These are phyloP conservation scores for Ceratoteleas bidentatus DNA, from an alignment of 1,140 invertebrate species.

Conservation along the genomic window DNA sequence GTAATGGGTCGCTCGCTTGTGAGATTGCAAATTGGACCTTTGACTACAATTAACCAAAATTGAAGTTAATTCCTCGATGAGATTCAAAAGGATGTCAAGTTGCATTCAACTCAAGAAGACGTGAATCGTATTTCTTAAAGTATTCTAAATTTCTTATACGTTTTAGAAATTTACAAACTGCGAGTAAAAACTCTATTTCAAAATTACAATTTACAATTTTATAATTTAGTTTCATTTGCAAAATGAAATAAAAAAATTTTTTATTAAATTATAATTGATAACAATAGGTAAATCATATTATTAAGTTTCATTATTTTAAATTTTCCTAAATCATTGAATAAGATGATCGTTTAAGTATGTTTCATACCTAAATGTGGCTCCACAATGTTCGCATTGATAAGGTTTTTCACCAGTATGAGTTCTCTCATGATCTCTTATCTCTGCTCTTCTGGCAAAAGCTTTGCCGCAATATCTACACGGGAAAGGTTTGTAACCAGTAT, in stretches of 20 bases:
- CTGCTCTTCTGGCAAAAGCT: conserved; percentile 87
- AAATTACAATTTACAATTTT: too few relatives aligned
- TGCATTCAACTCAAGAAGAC: not conserved
- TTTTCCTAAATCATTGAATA: too few relatives aligned
- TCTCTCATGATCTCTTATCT: conserved; percentile 89
- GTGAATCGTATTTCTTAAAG: not conserved
- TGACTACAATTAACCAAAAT: conserved; percentile 73
- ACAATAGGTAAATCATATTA: too few relatives aligned
- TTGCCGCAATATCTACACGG: conserved; percentile 87
- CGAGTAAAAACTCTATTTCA: too few relatives aligned
- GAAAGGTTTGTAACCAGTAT: conserved; percentile 87
- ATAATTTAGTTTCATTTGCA: too few relatives aligned
- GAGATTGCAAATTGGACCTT: conserved; percentile 89
- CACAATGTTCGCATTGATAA: conserved; percentile 90
- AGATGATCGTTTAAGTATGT: too few relatives aligned
- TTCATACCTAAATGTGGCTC: conserved; percentile 84
- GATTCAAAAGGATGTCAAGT: not conserved
- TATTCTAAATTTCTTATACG: too few relatives aligned
- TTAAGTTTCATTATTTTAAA: not conserved
- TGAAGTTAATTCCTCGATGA: conserved; percentile 1
- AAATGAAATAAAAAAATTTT: too few relatives aligned
- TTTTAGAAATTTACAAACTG: too few relatives aligned
- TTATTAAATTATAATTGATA: too few relatives aligned
- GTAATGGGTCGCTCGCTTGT: conserved; percentile 89
- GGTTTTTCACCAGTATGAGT: conserved; percentile 94